phyloP scores from a whole-genome alignment of 2,888 invertebrate genomes.

The Parnassius mnemosyne region DNA sequence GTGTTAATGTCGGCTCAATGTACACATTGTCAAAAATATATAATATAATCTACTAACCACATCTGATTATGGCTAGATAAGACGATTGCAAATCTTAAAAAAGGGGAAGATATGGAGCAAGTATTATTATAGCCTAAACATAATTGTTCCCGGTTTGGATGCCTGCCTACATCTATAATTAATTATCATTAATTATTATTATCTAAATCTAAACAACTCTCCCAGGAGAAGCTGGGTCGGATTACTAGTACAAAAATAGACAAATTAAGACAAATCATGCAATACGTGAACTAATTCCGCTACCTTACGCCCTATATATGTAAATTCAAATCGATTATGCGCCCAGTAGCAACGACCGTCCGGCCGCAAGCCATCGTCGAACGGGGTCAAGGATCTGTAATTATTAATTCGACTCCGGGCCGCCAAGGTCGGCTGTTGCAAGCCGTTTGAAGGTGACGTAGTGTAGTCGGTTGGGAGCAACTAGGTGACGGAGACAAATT shows the following conservation, averaged over 20 bases:
- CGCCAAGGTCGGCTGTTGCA: slow-evolving; percentile 25
- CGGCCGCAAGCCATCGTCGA: slow-evolving; percentile 29
- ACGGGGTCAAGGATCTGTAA: slow-evolving; percentile 56
- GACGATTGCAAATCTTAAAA: too few relatives aligned
- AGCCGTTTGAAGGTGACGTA: not conserved
- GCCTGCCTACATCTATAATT: not conserved
- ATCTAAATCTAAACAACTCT: too few relatives aligned
- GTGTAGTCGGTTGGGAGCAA: not conserved
- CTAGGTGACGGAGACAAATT: too few relatives aligned
- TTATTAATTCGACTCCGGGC: slow-evolving; percentile 56
- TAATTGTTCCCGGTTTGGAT: too few relatives aligned
- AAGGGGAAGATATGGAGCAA: too few relatives aligned
- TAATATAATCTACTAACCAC: too few relatives aligned
- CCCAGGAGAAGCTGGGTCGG: too few relatives aligned
- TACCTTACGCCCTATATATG: slow-evolving; percentile 15
- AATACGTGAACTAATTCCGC: not conserved
- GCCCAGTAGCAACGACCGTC: slow-evolving; percentile 33
- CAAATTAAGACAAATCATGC: not conserved
- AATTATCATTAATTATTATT: not conserved
- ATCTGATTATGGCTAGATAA: too few relatives aligned
- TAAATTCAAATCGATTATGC: slow-evolving; percentile 25
- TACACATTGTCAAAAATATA: too few relatives aligned
- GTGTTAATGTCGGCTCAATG: too few relatives aligned
- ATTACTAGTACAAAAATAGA: not conserved
- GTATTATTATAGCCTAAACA: too few relatives aligned